Evolutionary conservation across 2,888 invertebrate genomes (phyloP).

Genomic region (Brachynemurus nebulosus): DNA sequence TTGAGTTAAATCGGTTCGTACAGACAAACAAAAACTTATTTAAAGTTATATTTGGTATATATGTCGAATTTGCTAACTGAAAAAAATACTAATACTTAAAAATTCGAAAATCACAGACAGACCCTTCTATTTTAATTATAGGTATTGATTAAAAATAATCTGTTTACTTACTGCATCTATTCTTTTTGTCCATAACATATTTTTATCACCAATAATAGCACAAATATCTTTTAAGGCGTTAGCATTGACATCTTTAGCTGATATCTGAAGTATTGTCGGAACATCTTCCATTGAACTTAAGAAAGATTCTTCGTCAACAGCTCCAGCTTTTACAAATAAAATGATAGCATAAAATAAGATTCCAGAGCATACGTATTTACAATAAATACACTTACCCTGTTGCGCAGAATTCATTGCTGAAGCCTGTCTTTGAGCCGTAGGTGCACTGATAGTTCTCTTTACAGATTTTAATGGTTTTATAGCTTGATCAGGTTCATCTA

Average conservation of each 20-base stretch:
- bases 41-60: too few species aligned
- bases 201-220: conserved; percentile 62
- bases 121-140: too few species aligned
- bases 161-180: conserved; percentile 63
- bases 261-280: conserved; percentile 70
- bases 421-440: conserved; percentile 2
- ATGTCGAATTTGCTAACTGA: too few species aligned
- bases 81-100: too few species aligned
- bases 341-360: too few species aligned
- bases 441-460: conserved; percentile 23
- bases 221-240: conserved; percentile 54
- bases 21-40: too few species aligned
- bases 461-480: conserved; percentile 31
- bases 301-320: conserved; percentile 80
- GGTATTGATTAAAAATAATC: conserved; percentile 4
- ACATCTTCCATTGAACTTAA: conserved; percentile 72
- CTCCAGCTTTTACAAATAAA: too few species aligned
- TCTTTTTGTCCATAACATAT: conserved; percentile 87
- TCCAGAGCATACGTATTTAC: too few species aligned
- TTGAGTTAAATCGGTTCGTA: too few species aligned
- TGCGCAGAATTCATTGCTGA: neutral
- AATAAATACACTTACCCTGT: too few species aligned
- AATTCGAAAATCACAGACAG: too few species aligned
- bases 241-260: conserved; percentile 70
- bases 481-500: conserved; percentile 35